Conservation (phyloP, 2,113 vertebrate species). For the Phalacrocorax pelagicus region DNA sequence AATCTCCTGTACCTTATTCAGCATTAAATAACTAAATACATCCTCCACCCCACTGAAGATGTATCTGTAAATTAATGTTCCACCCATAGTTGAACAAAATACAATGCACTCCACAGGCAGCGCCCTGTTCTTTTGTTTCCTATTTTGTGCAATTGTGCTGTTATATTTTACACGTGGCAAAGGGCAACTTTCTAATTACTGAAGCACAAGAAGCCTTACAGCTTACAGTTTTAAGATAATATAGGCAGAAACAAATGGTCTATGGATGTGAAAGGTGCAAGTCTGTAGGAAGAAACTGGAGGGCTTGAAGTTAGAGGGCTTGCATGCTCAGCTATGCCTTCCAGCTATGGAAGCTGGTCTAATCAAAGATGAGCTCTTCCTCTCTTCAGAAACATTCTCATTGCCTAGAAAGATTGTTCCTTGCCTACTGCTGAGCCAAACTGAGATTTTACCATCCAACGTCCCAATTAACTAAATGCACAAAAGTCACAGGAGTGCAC, state of each 20-base stretch:
- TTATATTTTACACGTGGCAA: background rate
- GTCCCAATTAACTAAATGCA: background rate
- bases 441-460: background rate
- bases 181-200: background rate
- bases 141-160: background rate
- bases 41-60: background rate
- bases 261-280: background rate
- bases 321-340: background rate
- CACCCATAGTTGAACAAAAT: background rate
- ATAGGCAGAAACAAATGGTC: background rate
- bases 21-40: background rate
- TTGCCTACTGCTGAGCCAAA: background rate
- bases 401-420: background rate
- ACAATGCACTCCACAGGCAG: background rate
- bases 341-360: background rate
- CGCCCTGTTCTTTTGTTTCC: background rate
- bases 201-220: fast-evolving
- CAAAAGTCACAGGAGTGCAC: background rate
- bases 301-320: background rate
- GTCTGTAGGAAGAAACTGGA: background rate
- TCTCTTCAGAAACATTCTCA: background rate
- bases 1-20: background rate
- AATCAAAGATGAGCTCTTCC: background rate
- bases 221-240: background rate
- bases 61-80: background rate